Evolutionary conservation across 2,888 invertebrate species (phyloP).

Genomic region (Glyphotaelius pellucidus): DNA sequence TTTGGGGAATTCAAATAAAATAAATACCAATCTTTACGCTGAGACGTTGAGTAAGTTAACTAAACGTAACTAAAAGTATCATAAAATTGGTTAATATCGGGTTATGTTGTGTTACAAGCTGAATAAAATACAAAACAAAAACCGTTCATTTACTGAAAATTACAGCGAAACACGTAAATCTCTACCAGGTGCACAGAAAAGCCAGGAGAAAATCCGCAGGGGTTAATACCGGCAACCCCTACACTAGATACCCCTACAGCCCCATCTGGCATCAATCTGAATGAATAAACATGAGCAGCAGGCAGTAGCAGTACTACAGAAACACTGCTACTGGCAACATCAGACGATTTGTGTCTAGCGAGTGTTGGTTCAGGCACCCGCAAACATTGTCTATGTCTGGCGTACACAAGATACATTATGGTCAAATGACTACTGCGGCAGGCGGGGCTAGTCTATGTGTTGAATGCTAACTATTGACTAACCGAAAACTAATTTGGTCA

Average conservation of each 20-base stretch:
- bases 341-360: slow-evolving; percentile 8
- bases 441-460: neutral
- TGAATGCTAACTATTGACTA: neutral
- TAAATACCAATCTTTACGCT: neutral
- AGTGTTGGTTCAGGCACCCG: slow-evolving; percentile 6
- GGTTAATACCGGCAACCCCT: slow-evolving; percentile 10
- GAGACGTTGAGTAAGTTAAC: neutral
- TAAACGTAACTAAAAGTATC: neutral
- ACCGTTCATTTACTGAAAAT: neutral
- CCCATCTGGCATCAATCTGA: slow-evolving; percentile 40
- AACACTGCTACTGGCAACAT: neutral
- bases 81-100: neutral
- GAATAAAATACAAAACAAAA: neutral
- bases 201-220: neutral
- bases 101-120: neutral
- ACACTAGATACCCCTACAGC: neutral
- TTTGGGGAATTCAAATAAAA: neutral
- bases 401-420: neutral
- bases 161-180: neutral
- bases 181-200: neutral
- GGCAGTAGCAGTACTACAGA: neutral
- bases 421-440: neutral
- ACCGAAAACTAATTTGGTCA: neutral
- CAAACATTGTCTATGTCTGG: slow-evolving; percentile 5
- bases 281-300: slow-evolving; percentile 46